Conservation (phyloP, 2,888 invertebrate species). For the Erebia epiphron region DNA sequence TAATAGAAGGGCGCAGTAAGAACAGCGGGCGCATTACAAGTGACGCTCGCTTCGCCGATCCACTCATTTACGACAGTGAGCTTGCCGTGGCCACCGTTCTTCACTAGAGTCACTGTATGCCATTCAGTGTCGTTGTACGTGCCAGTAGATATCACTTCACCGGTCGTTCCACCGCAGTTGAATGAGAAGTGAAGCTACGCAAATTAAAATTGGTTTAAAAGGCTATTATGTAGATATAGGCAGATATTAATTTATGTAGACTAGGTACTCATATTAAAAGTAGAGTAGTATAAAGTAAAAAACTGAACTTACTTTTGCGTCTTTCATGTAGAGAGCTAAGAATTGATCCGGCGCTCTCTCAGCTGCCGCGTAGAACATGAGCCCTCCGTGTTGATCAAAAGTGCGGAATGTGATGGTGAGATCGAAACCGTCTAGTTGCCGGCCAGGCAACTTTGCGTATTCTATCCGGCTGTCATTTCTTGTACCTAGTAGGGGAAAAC, state of each 20-base stretch:
- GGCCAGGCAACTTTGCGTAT: conserved; percentile 84
- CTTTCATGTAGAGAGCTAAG: conserved; percentile 88
- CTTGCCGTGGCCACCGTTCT: conserved; percentile 85
- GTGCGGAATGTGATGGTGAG: conserved; percentile 92
- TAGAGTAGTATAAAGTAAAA: no score
- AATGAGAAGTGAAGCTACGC: conserved; percentile 86
- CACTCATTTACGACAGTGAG: conserved; percentile 86
- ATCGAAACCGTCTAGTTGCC: conserved; percentile 86
- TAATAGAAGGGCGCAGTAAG: conserved; percentile 89
- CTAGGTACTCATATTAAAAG: no score
- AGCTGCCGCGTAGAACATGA: conserved; percentile 90
- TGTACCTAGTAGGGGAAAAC: conserved; percentile 75
- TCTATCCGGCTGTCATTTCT: conserved; percentile 88
- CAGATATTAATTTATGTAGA: no score
- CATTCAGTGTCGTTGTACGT: conserved; percentile 89
- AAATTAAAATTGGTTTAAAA: background rate
- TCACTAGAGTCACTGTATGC: conserved; percentile 89
- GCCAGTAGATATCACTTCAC: conserved; percentile 80
- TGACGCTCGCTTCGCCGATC: conserved; percentile 78
- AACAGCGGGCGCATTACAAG: conserved; percentile 74
- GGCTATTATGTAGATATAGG: no score
- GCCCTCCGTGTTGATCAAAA: conserved; percentile 86
- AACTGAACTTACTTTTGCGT: conserved; percentile 84
- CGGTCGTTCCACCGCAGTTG: conserved; percentile 87
- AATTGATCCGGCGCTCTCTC: conserved; percentile 86